A percentile compares a stretch with the other conserved stretches of the same genome.
Conservation (phyloP, 2,797 vertebrate species). For the Chrosomus eos region DNA sequence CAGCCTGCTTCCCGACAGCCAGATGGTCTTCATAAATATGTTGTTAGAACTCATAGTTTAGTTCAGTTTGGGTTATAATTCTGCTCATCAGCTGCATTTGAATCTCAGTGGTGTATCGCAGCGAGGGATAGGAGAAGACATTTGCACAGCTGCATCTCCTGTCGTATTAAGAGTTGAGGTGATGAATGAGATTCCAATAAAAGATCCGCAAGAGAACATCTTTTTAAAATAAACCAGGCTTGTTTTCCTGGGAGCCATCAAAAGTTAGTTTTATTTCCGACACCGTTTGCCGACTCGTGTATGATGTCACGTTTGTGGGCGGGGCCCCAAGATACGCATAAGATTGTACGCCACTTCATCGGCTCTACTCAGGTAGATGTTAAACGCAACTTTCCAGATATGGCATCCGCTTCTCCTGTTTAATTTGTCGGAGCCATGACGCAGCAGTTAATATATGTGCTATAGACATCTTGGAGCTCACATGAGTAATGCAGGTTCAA, state of each 20-base stretch:
- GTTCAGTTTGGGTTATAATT: slow-evolving; percentile 26
- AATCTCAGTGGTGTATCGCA: not conserved
- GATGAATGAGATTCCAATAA: slow-evolving; percentile 19
- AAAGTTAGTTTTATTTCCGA: not conserved
- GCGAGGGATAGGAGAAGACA: not conserved
- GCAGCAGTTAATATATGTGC: not conserved
- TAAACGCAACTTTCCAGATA: not conserved
- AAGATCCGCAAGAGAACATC: not conserved
- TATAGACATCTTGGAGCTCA: not conserved
- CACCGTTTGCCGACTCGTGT: not conserved
- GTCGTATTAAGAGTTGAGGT: slow-evolving; percentile 17
- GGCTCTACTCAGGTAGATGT: not conserved
- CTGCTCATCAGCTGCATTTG: slow-evolving; percentile 34
- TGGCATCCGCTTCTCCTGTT: not conserved
- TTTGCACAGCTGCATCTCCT: slow-evolving; percentile 25
- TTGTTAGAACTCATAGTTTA: slow-evolving; percentile 37
- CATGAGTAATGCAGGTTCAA: not conserved
- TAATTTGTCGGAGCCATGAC: not conserved
- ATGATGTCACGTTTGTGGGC: not conserved
- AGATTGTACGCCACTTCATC: not conserved
- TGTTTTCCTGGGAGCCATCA: not conserved
- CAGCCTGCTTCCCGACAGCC: slow-evolving; percentile 28
- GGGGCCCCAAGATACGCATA: not conserved
- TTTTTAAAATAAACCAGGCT: not conserved
- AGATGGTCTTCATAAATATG: slow-evolving; percentile 48